A percentile compares a stretch with the other conserved stretches of the same genome.
Evolutionary conservation across 2,888 invertebrate species (phyloP).

Genomic region (Erynnis tages): DNA sequence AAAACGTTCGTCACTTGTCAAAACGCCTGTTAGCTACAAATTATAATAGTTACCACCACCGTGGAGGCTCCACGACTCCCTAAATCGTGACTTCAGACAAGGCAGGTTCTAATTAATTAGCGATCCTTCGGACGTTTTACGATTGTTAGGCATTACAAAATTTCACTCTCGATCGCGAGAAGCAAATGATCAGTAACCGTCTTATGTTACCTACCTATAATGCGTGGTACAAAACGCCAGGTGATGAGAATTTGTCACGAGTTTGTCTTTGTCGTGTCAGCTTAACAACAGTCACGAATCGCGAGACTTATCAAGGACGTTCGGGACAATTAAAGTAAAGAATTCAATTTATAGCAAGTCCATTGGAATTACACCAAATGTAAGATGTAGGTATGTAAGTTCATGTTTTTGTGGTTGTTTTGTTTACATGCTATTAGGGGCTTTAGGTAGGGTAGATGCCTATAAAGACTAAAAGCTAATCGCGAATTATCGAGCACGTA

Average conservation of each 20-base stretch:
- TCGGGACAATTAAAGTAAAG: constrained; percentile 28
- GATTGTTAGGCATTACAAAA: constrained; percentile 51
- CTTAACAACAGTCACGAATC: constrained; percentile 52
- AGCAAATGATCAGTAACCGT: constrained; percentile 33
- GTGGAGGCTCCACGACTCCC: constrained; percentile 32
- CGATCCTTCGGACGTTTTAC: constrained; percentile 49
- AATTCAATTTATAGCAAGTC: constrained; percentile 29
- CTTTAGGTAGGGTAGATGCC: no score
- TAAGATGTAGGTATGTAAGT: background rate
- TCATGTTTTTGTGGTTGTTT: no score
- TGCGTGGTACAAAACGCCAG: constrained; percentile 18
- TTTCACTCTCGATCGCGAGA: constrained; percentile 40
- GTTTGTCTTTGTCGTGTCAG: constrained; percentile 34
- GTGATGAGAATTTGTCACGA: constrained; percentile 54
- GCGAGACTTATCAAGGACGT: constrained; percentile 38
- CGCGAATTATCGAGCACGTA: no score
- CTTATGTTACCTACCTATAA: constrained; percentile 15
- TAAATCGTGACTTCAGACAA: constrained; percentile 60
- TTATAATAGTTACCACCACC: no score
- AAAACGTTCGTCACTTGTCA: constrained; percentile 1
- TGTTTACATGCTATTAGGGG: no score
- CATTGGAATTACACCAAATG: background rate
- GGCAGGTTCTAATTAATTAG: constrained; percentile 59
- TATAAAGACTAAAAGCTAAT: no score
- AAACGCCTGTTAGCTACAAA: constrained; percentile 8